These are phyloP conservation scores for Drepana falcataria DNA, from an alignment of 2,888 invertebrate genomes.

Conservation along the genomic window DNA sequence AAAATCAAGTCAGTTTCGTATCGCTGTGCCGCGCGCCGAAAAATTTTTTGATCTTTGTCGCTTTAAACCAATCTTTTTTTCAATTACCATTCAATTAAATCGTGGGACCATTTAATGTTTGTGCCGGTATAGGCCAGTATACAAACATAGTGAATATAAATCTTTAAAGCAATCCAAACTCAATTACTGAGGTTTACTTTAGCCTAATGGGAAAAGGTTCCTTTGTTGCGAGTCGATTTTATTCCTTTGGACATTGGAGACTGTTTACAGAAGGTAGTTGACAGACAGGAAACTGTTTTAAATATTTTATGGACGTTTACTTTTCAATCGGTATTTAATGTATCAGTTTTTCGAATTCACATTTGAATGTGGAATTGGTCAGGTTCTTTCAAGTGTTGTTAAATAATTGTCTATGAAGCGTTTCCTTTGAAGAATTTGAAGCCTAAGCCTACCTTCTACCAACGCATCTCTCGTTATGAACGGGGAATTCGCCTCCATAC, in stretches of 20 bases:
- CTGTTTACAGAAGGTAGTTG: constrained; percentile 38
- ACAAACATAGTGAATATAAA: constrained; percentile 58
- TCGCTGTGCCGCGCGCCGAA: too few relatives aligned
- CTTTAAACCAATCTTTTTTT: constrained; percentile 16
- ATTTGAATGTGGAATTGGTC: too few relatives aligned
- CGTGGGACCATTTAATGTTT: constrained; percentile 45
- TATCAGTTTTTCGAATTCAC: background rate
- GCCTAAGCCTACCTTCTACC: too few relatives aligned
- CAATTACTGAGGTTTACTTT: constrained; percentile 71
- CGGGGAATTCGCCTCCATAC: too few relatives aligned
- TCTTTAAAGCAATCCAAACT: constrained; percentile 73
- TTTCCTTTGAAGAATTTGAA: too few relatives aligned
- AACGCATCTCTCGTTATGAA: too few relatives aligned
- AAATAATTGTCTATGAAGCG: too few relatives aligned
- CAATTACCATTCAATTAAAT: constrained; percentile 53
- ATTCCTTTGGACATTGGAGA: constrained; percentile 52
- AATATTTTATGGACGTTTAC: background rate
- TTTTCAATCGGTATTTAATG: background rate
- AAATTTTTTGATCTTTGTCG: background rate
- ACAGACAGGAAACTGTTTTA: constrained; percentile 6
- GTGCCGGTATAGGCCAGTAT: constrained; percentile 35
- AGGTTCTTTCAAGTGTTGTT: too few relatives aligned
- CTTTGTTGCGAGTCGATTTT: constrained; percentile 59
- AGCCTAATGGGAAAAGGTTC: constrained; percentile 61
- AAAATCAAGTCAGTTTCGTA: too few relatives aligned